Percentiles rank a stretch among this genome's conserved stretches.
These are phyloP conservation scores for Aricia agestis DNA, from an alignment of 1,140 invertebrate species.

Conservation along the genomic window DNA sequence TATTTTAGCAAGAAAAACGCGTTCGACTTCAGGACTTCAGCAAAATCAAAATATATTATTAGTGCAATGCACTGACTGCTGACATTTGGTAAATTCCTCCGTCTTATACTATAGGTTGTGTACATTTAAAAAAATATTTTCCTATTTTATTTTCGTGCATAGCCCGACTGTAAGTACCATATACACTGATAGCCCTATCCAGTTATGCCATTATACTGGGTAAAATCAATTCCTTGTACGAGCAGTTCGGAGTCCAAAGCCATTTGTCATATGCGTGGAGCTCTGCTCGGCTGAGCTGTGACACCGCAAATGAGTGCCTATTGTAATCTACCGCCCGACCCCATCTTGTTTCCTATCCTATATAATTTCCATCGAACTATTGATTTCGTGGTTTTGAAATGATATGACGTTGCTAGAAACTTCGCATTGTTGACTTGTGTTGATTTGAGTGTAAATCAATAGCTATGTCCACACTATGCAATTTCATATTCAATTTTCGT, in stretches of 20 bases:
- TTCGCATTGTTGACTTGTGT: too few relatives aligned
- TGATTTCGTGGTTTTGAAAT: neutral
- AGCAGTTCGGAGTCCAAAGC: neutral
- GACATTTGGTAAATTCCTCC: too few relatives aligned
- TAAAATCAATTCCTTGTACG: constrained; percentile 1
- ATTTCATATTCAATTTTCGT: too few relatives aligned
- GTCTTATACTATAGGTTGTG: too few relatives aligned
- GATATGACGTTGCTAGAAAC: neutral
- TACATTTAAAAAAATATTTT: too few relatives aligned
- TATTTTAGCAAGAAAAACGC: too few relatives aligned
- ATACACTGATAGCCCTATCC: neutral
- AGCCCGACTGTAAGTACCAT: neutral
- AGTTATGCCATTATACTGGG: neutral
- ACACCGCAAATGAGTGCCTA: neutral
- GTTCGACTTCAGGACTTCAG: too few relatives aligned
- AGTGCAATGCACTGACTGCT: too few relatives aligned
- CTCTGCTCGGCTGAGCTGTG: neutral
- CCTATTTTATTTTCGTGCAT: neutral
- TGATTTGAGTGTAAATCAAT: too few relatives aligned
- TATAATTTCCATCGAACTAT: neutral
- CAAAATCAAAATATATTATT: too few relatives aligned
- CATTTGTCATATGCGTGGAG: neutral
- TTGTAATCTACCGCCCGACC: neutral
- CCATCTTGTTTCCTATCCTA: neutral
- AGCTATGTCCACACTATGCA: too few relatives aligned